Conservation (phyloP, 2,113 vertebrate species). For the Cyprinodon tularosa region DNA sequence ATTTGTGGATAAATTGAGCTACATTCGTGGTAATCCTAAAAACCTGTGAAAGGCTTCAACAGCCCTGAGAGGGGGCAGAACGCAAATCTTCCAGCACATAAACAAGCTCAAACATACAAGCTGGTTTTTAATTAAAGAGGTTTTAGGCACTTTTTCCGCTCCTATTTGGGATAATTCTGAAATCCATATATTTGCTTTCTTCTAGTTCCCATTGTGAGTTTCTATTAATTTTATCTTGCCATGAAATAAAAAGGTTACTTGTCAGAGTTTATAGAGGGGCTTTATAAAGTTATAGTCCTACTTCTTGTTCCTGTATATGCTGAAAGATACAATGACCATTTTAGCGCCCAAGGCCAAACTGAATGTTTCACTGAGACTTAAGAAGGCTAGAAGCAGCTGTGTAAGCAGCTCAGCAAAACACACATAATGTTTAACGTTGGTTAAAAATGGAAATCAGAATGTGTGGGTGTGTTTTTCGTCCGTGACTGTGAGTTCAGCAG, state of each 20-base stretch:
- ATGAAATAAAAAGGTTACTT: not conserved
- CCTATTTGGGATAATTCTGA: not conserved
- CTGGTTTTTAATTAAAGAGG: no score
- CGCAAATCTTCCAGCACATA: no score
- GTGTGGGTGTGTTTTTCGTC: constrained; percentile 10
- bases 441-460: not conserved
- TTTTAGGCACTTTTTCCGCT: no score
- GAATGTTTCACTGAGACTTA: not conserved
- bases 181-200: not conserved
- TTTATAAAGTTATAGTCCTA: not conserved
- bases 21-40: no score
- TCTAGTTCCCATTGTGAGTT: not conserved
- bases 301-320: not conserved
- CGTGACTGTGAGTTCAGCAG: constrained; percentile 22
- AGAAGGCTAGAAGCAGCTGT: not conserved
- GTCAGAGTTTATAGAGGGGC: not conserved
- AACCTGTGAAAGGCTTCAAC: no score
- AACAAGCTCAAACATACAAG: not conserved
- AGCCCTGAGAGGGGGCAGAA: no score
- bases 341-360: not conserved
- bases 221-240: not conserved
- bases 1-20: no score
- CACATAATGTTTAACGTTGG: not conserved
- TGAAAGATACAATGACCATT: not conserved
- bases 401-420: constrained; percentile 1